Conservation (phyloP, 1,140 invertebrate species). For the Camponotus vicinus region DNA sequence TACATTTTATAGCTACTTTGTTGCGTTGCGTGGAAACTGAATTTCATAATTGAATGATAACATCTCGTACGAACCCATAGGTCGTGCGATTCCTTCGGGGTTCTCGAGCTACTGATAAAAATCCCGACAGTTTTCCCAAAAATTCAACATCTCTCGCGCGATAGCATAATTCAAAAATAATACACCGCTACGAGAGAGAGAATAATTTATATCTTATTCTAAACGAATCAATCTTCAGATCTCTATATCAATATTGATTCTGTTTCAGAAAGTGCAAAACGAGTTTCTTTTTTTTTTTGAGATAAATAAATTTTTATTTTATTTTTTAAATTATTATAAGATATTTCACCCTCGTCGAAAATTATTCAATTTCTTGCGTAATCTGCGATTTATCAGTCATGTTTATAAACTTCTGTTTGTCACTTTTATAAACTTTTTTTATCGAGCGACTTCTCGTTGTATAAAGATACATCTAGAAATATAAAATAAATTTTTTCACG, state of each 20-base stretch:
- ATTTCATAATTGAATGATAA: constrained; percentile 66
- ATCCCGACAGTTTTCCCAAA: neutral
- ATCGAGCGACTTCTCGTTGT: neutral
- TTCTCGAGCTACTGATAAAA: constrained; percentile 26
- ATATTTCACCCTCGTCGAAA: neutral
- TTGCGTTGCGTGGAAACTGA: neutral
- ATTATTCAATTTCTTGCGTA: neutral
- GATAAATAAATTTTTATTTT: neutral
- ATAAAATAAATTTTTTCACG: neutral
- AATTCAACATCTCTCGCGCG: neutral
- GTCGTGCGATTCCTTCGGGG: constrained; percentile 41
- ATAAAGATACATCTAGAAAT: neutral
- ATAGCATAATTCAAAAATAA: constrained; percentile 34
- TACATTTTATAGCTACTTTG: constrained; percentile 9
- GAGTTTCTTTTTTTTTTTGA: neutral
- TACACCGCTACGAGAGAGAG: neutral
- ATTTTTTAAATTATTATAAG: neutral
- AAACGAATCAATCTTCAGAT: neutral
- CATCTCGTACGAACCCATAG: constrained; percentile 33
- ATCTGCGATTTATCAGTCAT: neutral
- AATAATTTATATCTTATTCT: neutral
- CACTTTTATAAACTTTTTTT: constrained; percentile 13
- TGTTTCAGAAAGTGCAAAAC: neutral
- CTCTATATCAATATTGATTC: neutral
- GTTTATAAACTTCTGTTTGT: neutral